Percentiles rank a stretch among this genome's conserved stretches.
Conservation (phyloP, 2,797 vertebrate species). For the Cryptoprocta ferox region DNA sequence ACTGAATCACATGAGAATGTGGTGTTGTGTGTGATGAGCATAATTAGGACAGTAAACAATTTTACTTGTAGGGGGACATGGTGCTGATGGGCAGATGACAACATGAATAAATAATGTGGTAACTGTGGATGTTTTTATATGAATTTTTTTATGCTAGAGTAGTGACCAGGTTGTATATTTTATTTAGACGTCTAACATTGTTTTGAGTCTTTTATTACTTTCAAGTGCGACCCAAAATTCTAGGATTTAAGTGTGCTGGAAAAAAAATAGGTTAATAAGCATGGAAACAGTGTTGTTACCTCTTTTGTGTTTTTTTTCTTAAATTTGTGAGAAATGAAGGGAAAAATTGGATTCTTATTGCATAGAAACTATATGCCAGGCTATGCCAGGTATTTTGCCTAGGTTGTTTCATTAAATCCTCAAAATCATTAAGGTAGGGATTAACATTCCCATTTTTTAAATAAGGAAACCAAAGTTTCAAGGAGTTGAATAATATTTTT, state of each 20-base stretch:
- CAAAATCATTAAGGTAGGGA: neutral
- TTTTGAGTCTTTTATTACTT: neutral
- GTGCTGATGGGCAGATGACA: neutral
- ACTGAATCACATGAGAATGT: neutral
- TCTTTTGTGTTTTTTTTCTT: neutral
- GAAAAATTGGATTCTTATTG: neutral
- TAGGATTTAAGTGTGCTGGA: neutral
- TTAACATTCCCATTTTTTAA: neutral
- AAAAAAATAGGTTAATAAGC: neutral
- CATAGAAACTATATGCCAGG: neutral
- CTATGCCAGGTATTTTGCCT: neutral
- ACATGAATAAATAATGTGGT: neutral
- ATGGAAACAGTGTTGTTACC: neutral
- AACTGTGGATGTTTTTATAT: neutral
- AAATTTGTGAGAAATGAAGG: neutral
- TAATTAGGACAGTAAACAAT: too few relatives aligned
- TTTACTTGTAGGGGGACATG: accelerated
- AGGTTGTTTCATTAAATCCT: neutral
- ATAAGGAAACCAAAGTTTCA: neutral
- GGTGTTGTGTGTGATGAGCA: neutral
- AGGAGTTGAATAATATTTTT: neutral
- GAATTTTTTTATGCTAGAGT: neutral
- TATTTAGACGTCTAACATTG: neutral
- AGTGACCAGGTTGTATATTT: neutral
- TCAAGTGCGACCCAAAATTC: neutral